These are phyloP conservation scores for Monarcha castaneiventris DNA, from an alignment of 2,113 vertebrate species.

Conservation along the genomic window DNA sequence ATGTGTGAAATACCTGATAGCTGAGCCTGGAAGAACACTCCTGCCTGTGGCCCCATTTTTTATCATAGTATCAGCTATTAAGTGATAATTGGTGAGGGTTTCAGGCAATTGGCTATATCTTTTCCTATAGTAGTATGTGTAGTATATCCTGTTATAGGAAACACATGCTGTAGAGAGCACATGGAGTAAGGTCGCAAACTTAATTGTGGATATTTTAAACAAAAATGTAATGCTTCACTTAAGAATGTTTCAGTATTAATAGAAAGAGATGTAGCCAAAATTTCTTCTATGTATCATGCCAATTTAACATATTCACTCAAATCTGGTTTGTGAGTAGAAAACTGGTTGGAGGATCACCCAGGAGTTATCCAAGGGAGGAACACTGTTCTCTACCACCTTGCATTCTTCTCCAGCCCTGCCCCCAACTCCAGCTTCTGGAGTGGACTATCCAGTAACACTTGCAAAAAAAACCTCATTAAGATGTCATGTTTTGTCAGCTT, in stretches of 20 bases:
- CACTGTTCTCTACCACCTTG: fast-evolving
- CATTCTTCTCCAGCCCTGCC: background rate
- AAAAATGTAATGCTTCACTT: background rate
- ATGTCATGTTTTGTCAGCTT: background rate
- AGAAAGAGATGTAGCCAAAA: background rate
- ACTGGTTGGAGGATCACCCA: background rate
- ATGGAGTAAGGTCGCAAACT: background rate
- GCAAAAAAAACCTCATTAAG: background rate
- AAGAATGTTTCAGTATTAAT: background rate
- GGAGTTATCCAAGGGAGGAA: background rate
- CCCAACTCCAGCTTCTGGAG: background rate
- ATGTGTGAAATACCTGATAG: background rate
- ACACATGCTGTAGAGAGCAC: background rate
- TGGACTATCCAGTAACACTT: background rate
- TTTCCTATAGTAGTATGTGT: background rate
- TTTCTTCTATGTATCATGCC: background rate
- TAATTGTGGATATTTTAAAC: background rate
- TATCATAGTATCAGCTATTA: background rate
- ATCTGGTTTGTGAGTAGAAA: background rate
- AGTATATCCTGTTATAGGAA: background rate
- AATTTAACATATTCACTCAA: background rate
- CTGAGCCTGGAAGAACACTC: background rate
- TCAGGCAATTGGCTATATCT: background rate
- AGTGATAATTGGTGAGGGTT: background rate
- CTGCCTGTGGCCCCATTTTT: background rate